Evolutionary conservation across 1,140 invertebrate species (phyloP), one percentile per base, ranked within the genome.

Genomic region (Heliconius hewitsoni): DNA sequence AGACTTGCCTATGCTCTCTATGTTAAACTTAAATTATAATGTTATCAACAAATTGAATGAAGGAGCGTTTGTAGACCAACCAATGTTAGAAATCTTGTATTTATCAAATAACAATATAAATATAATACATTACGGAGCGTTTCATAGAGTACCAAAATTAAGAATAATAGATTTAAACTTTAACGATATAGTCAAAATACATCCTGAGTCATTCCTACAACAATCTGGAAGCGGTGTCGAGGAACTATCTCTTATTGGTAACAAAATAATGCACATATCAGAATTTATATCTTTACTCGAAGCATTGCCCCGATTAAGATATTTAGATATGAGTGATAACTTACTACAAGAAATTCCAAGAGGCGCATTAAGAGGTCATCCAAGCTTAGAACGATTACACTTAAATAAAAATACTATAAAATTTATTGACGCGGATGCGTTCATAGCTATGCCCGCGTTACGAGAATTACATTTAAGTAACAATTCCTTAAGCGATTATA

Each of bases 171-270:
- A 98, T 87, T 92, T 98, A 76, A 97, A 97, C 89, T 96, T 97
- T 78, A 98, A 98, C 91, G 93, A 95, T 23, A 96, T 98, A n/a
- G 95, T 96, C 34, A 95, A 96, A 77, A 96, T 98, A 42, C 97
- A 98, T 86, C 97, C 97, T 1, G 97, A 98, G 85, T 97, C 97
- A 80, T 97, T 98, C 90, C 93, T 97, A 2, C 97, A 97, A 81
- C 94, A 96, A 66, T 96, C 96, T 0, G 96, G 96, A 8, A 97
- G 96, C 83, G 95, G 96, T 11, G 93, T 98, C 34, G 97, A 98
- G 90, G 97, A 98, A 84, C 89, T 98, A 18, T 96, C 96, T 93
- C 91, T 98, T 8, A 96, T 96, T 23, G 95, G 97, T 79, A 98
- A 98, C 87, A 96, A 97, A 86, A 96, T 98, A 9, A 96, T 95